phyloP scores from a whole-genome alignment of 2,888 invertebrate species.

The Amblyjoppa proteus region DNA sequence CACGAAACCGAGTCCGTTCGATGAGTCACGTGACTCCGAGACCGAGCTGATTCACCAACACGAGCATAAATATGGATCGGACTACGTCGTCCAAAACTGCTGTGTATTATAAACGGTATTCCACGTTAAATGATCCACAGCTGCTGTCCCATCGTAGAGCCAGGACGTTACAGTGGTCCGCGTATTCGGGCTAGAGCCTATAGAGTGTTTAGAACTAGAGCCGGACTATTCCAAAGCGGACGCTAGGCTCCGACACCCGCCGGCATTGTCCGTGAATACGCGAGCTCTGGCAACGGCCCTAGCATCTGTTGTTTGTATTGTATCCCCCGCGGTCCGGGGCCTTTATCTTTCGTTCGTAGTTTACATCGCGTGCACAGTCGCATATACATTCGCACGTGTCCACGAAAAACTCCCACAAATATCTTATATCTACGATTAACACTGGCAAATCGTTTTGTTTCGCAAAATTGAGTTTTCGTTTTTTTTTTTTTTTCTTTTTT shows the following conservation, averaged over 20 bases:
- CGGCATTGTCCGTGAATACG: constrained; percentile 26
- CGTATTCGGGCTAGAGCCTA: neutral
- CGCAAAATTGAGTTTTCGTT: neutral
- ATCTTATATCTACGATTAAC: neutral
- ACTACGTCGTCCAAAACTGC: neutral
- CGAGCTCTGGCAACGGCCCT: neutral
- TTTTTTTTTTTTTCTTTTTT: neutral
- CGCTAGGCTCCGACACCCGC: constrained; percentile 5
- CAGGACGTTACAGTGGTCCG: neutral
- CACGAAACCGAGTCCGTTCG: neutral
- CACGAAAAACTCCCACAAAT: neutral
- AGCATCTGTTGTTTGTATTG: constrained; percentile 54
- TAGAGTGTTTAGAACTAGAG: neutral
- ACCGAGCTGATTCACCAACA: constrained; percentile 40
- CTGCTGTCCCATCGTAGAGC: constrained; percentile 23
- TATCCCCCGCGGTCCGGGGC: neutral
- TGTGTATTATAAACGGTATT: constrained; percentile 45
- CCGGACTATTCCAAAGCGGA: neutral
- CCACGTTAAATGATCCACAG: constrained; percentile 31
- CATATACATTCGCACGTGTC: constrained; percentile 7
- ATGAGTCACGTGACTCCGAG: constrained; percentile 55
- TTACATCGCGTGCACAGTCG: constrained; percentile 24
- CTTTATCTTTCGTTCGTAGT: constrained; percentile 16
- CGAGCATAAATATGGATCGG: neutral
- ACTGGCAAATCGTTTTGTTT: neutral